These are phyloP conservation scores for Chelonus insularis DNA, from an alignment of 1,140 invertebrate genomes.

Conservation along the genomic window DNA sequence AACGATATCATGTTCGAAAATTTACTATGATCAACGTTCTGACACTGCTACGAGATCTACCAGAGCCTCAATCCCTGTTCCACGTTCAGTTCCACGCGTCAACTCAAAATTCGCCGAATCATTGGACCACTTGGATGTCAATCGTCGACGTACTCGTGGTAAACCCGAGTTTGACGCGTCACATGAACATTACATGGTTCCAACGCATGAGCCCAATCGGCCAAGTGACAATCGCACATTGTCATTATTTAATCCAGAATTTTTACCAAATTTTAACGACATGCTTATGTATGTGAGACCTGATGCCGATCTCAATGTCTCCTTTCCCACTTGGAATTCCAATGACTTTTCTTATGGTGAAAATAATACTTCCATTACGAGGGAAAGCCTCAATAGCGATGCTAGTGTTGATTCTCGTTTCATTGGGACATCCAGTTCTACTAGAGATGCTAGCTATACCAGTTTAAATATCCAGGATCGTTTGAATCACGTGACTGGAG, in stretches of 20 bases:
- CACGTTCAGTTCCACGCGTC: constrained; percentile 2
- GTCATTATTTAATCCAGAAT: constrained; percentile 54
- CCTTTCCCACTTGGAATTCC: constrained; percentile 15
- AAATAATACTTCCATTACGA: constrained; percentile 2
- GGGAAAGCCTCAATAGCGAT: not conserved
- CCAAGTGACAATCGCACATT: constrained; percentile 41
- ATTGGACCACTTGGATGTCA: not conserved
- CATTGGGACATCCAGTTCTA: not conserved
- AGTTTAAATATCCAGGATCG: constrained; percentile 21
- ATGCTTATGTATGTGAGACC: constrained; percentile 47
- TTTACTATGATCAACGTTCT: constrained; percentile 9
- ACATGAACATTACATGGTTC: constrained; percentile 49
- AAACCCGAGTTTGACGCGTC: constrained; percentile 4
- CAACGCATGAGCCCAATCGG: constrained; percentile 41
- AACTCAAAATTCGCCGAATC: constrained; percentile 6
- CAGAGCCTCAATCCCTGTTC: constrained; percentile 8
- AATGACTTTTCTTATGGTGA: constrained; percentile 1
- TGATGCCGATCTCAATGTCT: constrained; percentile 15
- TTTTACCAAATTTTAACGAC: constrained; percentile 53
- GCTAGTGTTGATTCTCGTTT: constrained; percentile 6
- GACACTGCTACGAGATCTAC: constrained; percentile 12
- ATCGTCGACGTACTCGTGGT: constrained; percentile 10
- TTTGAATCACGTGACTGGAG: constrained; percentile 1
- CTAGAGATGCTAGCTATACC: constrained; percentile 24
- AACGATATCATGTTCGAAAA: constrained; percentile 2